A percentile compares a stretch with the other conserved stretches of the same genome.
Conservation (phyloP, 2,797 vertebrate genomes). For the Sebastes jordani region DNA sequence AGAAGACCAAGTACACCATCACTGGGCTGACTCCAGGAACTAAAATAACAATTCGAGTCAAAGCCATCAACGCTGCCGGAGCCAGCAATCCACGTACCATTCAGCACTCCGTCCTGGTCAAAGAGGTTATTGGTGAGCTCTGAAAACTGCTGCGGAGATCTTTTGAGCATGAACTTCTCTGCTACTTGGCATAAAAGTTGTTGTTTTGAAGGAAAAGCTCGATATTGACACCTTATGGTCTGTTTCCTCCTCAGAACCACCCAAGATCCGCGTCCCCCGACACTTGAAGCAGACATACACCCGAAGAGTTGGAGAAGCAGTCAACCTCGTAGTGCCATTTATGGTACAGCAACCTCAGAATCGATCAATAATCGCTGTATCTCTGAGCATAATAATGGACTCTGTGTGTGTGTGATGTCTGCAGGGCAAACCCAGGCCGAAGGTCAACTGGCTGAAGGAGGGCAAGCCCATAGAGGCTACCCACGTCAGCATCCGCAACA, state of each 20-base stretch:
- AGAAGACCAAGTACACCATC: slow-evolving; percentile 95
- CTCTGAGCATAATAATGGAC: background rate
- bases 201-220: background rate
- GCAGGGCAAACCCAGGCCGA: slow-evolving; percentile 95
- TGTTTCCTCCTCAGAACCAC: slow-evolving; percentile 83
- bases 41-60: slow-evolving; percentile 93
- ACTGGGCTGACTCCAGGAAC: slow-evolving; percentile 84
- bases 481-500: slow-evolving; percentile 95
- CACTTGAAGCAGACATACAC: slow-evolving; percentile 96
- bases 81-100: slow-evolving; percentile 87
- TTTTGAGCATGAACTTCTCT: background rate
- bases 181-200: background rate
- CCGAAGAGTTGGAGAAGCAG: slow-evolving; percentile 92
- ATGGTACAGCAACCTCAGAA: slow-evolving; percentile 81
- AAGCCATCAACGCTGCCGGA: slow-evolving; percentile 93
- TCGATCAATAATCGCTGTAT: background rate
- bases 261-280: slow-evolving; percentile 96
- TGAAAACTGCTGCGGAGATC: background rate
- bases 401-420: background rate
- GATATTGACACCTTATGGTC: background rate
- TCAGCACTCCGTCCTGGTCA: slow-evolving; percentile 93
- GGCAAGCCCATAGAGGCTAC: slow-evolving; percentile 87
- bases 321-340: slow-evolving; percentile 97
- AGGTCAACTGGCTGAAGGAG: slow-evolving; percentile 93
- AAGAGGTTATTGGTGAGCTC: slow-evolving; percentile 93